Base-by-base conservation (phyloP, 2,888 invertebrate genomes). In the Dione juno region DNA sequence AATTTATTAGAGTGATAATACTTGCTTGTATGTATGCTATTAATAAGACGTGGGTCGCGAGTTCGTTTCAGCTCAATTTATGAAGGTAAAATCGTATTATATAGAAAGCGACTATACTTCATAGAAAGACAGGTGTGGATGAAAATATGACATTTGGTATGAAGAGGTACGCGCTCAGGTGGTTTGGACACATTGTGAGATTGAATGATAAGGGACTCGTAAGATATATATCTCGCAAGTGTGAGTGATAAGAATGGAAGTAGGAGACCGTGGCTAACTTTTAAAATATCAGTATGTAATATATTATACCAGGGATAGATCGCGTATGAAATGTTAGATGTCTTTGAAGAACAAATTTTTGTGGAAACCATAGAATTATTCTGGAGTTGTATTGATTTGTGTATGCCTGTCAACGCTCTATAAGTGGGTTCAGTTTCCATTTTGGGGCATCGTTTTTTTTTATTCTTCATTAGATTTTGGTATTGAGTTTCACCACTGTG, bases 1-100 rank as follows among this genome's bases (percentile, higher is more conserved):
- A 50, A 64, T 64, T 64, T 48, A 64, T 64, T 50, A 40, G 37
- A 0, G 64, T 61, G 43, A 16, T 61, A 61, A 61, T 61, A 9
- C 16, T 48, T 48, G 16, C 16, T 3, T 48, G 16, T 57, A 28
- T 53, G 21, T 53, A 53, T 28, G 13, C 19, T 50, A 11, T 19
- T 19, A 50, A 50, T 50, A 11, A 19, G 11, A 50, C 19, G 50
- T 50, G 11, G 19, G 50, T 50, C 50, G 11, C 11, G 19, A 19
- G 19, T 50, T 50, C 16, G 3, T 10, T 19, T 48, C 16, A 16
- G 16, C 16, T 3, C 2, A 16, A 48, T 7, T 48, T 48, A 16
- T 48, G 11, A 3, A 19, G 19, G 28, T 3, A 28, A 28, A 28
- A 28, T 28, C 28, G 5, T 28, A 28, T 19, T 50, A 21, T 11